phyloP scores from a whole-genome alignment of 2,113 vertebrate species.

The Ibidorhyncha struthersii region DNA sequence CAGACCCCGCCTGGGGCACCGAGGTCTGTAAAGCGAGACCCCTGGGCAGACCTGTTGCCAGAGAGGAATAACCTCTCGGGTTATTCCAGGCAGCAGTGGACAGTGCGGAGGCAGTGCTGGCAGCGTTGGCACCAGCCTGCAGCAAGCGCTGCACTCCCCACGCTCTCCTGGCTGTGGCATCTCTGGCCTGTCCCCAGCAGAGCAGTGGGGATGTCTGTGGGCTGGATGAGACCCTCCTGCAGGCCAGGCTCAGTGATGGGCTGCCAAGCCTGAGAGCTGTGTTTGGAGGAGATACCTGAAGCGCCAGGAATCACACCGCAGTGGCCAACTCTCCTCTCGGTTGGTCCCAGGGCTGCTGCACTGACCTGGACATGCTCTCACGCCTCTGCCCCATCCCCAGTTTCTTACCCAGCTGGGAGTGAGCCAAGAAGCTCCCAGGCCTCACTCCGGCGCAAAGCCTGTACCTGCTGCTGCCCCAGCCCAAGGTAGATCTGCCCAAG shows the following conservation, averaged over 20 bases:
- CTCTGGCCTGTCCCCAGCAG: background rate
- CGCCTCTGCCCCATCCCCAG: background rate
- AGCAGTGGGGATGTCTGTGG: background rate
- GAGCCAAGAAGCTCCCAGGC: background rate
- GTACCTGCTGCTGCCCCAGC: background rate
- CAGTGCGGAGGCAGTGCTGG: accelerated
- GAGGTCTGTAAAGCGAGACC: background rate
- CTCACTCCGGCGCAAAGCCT: background rate
- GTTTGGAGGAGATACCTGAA: background rate
- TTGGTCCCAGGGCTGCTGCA: background rate
- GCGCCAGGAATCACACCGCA: background rate
- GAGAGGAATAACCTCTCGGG: background rate
- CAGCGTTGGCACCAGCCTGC: accelerated
- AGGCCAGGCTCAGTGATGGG: accelerated
- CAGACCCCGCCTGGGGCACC: background rate
- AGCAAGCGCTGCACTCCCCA: background rate
- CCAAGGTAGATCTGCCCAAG: background rate
- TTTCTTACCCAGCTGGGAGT: background rate
- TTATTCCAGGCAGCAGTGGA: background rate
- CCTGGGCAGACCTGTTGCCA: background rate
- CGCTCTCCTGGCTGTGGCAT: background rate
- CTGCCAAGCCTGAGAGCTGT: accelerated
- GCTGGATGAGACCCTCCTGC: background rate
- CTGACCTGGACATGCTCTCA: background rate
- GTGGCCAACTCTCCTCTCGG: background rate